These are phyloP conservation scores for Oligia latruncula DNA, from an alignment of 2,888 invertebrate genomes.

Conservation along the genomic window DNA sequence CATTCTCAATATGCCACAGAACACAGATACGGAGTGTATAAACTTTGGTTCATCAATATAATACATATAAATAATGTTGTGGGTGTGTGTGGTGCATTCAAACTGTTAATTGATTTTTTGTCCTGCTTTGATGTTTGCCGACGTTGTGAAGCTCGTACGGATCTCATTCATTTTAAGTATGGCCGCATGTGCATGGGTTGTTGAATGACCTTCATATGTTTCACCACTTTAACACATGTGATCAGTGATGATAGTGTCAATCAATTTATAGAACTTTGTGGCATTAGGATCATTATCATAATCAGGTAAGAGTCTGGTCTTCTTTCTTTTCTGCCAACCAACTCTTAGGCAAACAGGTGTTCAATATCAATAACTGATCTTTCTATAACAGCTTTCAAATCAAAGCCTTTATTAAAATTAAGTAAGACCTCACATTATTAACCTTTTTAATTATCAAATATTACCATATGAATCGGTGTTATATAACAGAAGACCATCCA, in stretches of 20 bases:
- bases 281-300: background rate
- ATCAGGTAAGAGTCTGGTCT: too few relatives aligned
- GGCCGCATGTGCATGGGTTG: background rate
- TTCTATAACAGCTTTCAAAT: conserved; percentile 34
- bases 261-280: background rate
- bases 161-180: conserved; percentile 39
- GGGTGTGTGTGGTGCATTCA: conserved; percentile 49
- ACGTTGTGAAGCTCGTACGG: conserved; percentile 6
- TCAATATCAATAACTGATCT: conserved; percentile 24
- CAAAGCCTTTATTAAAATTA: conserved; percentile 19
- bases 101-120: conserved; percentile 42
- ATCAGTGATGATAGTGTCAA: background rate
- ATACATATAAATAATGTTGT: conserved; percentile 34
- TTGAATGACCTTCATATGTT: background rate
- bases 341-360: conserved; percentile 2
- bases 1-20: conserved; percentile 51
- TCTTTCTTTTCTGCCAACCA: background rate
- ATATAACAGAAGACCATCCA: conserved; percentile 34
- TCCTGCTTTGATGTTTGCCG: conserved; percentile 37
- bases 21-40: conserved; percentile 26
- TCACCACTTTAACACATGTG: too few relatives aligned
- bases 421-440: conserved; percentile 28
- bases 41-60: conserved; percentile 35
- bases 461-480: conserved; percentile 57
- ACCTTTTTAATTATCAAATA: conserved; percentile 47